Evolutionary conservation across 2,113 vertebrate genomes (phyloP).

Genomic region (Speoplatyrhinus poulsoni): DNA sequence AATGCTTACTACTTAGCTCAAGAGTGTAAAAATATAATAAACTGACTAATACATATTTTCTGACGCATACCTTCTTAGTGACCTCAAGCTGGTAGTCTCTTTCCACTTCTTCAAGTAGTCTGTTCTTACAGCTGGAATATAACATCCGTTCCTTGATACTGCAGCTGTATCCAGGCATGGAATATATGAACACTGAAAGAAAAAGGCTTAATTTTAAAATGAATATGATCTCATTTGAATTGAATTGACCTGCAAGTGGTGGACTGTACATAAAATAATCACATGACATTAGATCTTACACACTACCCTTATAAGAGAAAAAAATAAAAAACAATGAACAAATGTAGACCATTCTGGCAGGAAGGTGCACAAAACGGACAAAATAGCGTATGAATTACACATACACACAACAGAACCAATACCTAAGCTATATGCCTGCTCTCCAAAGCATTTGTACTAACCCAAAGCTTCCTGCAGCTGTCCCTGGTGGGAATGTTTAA

Average conservation of each 20-base stretch:
- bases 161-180: conserved; percentile 97
- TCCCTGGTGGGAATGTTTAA: conserved; percentile 92
- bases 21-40: no score
- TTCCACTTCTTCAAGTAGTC: conserved; percentile 91
- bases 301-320: no score
- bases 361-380: no score
- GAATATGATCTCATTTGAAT: background rate
- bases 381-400: no score
- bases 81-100: conserved; percentile 92
- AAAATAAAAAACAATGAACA: no score
- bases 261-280: background rate
- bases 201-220: background rate
- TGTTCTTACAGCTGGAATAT: conserved; percentile 98
- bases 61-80: conserved; percentile 86
- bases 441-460: conserved; percentile 67
- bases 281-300: background rate
- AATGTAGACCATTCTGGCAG: no score
- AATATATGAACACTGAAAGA: conserved; percentile 95
- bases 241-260: background rate
- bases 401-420: background rate
- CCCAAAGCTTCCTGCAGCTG: conserved; percentile 90
- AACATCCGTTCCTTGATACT: conserved; percentile 98
- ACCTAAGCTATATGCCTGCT: background rate
- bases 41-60: background rate
- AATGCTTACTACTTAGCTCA: no score